phyloP scores from a whole-genome alignment of 2,888 invertebrate genomes.

The Hemicrepidius hirtus region DNA sequence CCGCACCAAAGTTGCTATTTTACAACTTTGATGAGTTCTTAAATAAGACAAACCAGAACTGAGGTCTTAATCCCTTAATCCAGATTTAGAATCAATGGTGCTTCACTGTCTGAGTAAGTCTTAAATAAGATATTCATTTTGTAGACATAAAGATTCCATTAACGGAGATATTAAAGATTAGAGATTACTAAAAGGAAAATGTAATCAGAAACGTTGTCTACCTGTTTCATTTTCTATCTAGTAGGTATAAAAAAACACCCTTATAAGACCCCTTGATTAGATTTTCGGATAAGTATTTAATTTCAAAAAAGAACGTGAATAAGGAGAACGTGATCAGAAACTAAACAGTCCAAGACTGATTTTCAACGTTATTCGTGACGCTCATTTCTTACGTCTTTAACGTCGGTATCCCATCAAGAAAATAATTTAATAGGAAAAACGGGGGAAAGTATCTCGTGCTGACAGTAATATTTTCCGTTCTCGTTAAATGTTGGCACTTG shows the following conservation, averaged over 20 bases:
- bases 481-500: slow-evolving; percentile 3
- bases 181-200: neutral
- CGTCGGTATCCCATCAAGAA: slow-evolving; percentile 7
- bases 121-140: slow-evolving; percentile 9
- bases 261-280: neutral
- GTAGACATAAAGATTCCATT: slow-evolving; percentile 1
- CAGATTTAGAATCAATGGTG: neutral
- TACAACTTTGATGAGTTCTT: no score
- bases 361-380: slow-evolving; percentile 10
- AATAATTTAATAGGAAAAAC: slow-evolving; percentile 9
- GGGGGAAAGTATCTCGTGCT: neutral
- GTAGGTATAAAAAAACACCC: neutral
- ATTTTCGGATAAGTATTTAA: slow-evolving; percentile 4
- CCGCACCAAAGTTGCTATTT: no score
- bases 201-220: neutral
- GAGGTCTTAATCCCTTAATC: neutral
- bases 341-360: neutral
- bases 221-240: neutral
- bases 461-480: neutral
- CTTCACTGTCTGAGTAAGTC: neutral
- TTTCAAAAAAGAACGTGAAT: slow-evolving; percentile 11
- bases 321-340: slow-evolving; percentile 2
- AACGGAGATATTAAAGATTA: slow-evolving; percentile 4
- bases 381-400: slow-evolving; percentile 6
- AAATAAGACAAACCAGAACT: no score